phyloP scores from a whole-genome alignment of 2,113 vertebrate species.

The Aphelocoma coerulescens region DNA sequence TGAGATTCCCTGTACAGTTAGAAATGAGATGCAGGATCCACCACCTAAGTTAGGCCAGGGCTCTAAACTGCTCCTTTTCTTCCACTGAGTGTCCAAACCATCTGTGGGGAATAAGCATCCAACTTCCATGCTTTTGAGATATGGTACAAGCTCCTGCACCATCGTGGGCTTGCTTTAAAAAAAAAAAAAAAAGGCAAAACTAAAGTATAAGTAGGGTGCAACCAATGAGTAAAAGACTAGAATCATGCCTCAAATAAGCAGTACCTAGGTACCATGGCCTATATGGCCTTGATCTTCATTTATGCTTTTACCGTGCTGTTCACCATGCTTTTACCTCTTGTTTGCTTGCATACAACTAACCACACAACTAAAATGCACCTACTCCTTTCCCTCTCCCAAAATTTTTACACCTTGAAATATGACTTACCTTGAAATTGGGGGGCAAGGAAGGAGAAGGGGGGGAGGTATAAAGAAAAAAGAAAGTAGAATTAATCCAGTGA shows the following conservation, averaged over 20 bases:
- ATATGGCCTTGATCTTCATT: not conserved
- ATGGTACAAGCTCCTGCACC: not conserved
- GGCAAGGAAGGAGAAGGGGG: not conserved
- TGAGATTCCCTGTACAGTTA: not conserved
- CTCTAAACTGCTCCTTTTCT: not conserved
- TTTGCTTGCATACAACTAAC: not conserved
- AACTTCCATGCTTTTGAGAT: not conserved
- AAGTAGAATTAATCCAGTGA: not conserved
- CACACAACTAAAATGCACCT: not conserved
- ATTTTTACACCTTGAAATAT: not conserved
- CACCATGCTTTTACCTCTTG: not conserved
- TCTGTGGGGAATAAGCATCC: not conserved
- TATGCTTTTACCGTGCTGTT: not conserved
- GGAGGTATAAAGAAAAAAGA: not conserved
- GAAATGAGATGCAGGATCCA: not conserved
- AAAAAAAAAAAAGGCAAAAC: not conserved
- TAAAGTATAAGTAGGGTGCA: not conserved
- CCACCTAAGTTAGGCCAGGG: not conserved
- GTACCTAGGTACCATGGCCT: not conserved
- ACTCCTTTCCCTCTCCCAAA: not conserved
- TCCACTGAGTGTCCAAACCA: not conserved
- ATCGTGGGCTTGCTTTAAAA: not conserved
- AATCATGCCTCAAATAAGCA: not conserved
- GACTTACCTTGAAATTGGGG: not conserved
- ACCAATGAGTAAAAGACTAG: not conserved